Evolutionary conservation across 1,140 invertebrate genomes (phyloP), one percentile per base, ranked within the genome.

Genomic region (Leptestheria dahalacensis): DNA sequence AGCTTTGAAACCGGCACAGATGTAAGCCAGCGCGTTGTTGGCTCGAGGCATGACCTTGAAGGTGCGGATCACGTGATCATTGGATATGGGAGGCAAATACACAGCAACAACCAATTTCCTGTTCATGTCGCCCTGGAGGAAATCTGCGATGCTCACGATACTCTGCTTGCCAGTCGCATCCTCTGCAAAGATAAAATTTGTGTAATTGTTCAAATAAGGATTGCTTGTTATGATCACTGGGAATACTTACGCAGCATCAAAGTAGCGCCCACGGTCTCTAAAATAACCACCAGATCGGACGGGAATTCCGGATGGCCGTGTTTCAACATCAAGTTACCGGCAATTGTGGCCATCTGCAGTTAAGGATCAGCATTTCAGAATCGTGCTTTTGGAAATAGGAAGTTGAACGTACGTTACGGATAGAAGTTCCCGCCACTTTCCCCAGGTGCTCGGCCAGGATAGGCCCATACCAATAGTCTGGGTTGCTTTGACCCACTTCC

Each of bases 1-100:
- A 26, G 86, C 77, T 0, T 64, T 71, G 67, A 92, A 90, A 6
- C 82, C 88, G 11, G 84, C 85, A 68, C 88, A 89, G 0, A 92
- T 82, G 64, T 84, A 80, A 0, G 88, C 87, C 67, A 90, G 85
- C 0, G 87, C 80, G 70, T 91, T 91, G 74, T 88, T 85, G 3
- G 81, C 81, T 62, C 86, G 75, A 0, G 82, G 80, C 79, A 86
- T 86, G 61, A 88, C 81, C 74, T 84, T 84, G 61, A 64, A 69
- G 2, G 66, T 66, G 23, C 59, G 28, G 50, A 65, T 61, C 11
- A 61, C 57, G 24, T 64, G 60, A 4, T 64, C 41, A 9, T 48
- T 57, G 9, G 57, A 61, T 12, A 68, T 4, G 3, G 75, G 65
- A 2, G 79, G 78, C 26, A 86, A 64, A 53, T 76, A 73, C 48